Conservation (phyloP, 1,140 invertebrate genomes). For the Schlechtendalia chinensis region DNA sequence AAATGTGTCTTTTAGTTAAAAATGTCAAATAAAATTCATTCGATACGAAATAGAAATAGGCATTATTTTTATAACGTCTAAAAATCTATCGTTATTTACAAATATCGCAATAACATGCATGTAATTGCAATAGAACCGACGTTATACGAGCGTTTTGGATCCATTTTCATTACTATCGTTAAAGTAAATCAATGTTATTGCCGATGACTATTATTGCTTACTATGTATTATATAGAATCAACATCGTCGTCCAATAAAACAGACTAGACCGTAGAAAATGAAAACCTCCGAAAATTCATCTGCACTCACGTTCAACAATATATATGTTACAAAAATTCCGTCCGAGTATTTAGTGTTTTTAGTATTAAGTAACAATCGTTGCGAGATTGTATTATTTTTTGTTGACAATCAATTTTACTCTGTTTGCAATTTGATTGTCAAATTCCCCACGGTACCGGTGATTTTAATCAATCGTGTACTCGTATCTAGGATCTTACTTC, state of each 20-base stretch:
- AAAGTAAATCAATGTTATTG: conserved; percentile 34
- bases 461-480: too few relatives aligned
- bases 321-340: too few relatives aligned
- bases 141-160: background rate
- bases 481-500: too few relatives aligned
- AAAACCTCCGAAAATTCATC: conserved; percentile 11
- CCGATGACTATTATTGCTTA: background rate
- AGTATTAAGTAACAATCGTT: too few relatives aligned
- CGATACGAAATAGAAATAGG: background rate
- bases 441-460: too few relatives aligned
- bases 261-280: background rate
- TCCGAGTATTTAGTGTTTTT: too few relatives aligned
- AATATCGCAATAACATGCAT: background rate
- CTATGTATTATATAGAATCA: background rate
- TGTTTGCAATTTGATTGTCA: too few relatives aligned
- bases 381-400: too few relatives aligned
- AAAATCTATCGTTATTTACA: background rate
- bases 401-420: too few relatives aligned
- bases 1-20: too few relatives aligned
- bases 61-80: background rate
- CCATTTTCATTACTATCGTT: background rate
- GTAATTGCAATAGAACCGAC: background rate
- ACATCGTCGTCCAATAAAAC: background rate
- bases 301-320: background rate
- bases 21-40: too few relatives aligned